These are phyloP conservation scores for Diplazon laetatorius DNA, from an alignment of 2,888 invertebrate species.

Conservation along the genomic window DNA sequence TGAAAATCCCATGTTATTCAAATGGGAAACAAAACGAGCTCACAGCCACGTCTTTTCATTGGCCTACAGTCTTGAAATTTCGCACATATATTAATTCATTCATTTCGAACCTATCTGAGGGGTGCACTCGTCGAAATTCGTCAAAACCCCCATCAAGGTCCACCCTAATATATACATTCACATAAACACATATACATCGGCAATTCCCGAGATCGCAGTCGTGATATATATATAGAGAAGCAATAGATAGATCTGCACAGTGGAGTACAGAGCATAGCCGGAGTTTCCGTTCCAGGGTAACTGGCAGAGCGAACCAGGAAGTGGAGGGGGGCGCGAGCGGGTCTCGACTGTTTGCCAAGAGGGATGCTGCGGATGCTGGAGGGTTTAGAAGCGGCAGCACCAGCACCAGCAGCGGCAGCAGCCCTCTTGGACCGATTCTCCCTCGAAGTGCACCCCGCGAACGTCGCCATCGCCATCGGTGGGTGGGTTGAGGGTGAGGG, in stretches of 20 bases:
- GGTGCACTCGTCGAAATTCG: no score
- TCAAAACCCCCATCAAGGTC: no score
- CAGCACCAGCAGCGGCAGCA: constrained; percentile 44
- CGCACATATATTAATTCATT: no score
- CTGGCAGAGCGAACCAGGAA: constrained; percentile 58
- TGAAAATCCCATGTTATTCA: no score
- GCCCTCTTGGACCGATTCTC: constrained; percentile 56
- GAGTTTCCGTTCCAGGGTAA: constrained; percentile 73
- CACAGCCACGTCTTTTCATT: no score
- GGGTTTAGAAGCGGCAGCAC: constrained; percentile 74
- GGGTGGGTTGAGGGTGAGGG: no score
- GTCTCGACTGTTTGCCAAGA: constrained; percentile 77
- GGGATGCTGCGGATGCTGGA: constrained; percentile 74
- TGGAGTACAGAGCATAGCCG: constrained; percentile 61
- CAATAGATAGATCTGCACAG: constrained; percentile 19
- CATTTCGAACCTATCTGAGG: no score
- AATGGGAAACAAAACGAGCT: no score
- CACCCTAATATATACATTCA: no score
- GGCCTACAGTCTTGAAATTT: no score
- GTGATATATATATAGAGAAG: constrained; percentile 18
- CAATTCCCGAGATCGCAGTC: constrained; percentile 23
- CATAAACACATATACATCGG: constrained; percentile 33
- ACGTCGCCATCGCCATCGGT: constrained; percentile 43
- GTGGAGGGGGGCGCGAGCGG: no score
- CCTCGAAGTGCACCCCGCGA: constrained; percentile 38